Percentiles rank a stretch among this genome's conserved stretches.
These are phyloP conservation scores for Chionodraco myersi DNA, from an alignment of 2,113 vertebrate genomes.

Conservation along the genomic window DNA sequence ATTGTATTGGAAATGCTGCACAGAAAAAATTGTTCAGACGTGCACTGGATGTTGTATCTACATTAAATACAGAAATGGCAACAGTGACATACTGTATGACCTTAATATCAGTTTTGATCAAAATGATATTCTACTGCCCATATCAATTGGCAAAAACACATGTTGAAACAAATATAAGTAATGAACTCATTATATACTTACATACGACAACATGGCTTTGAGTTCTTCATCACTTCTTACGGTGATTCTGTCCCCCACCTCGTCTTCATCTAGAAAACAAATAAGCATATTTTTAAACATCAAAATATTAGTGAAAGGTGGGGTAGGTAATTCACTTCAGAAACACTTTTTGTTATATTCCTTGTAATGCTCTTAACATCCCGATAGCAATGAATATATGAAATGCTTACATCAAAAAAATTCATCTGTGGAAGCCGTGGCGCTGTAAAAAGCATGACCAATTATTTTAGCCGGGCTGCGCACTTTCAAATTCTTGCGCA, in stretches of 20 bases:
- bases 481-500: no score
- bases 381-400: no score
- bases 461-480: no score
- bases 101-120: conserved; percentile 1
- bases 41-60: background rate
- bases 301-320: no score
- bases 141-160: background rate
- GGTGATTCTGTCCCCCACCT: conserved; percentile 98
- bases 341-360: no score
- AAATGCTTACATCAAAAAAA: no score
- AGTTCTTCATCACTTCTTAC: conserved; percentile 98
- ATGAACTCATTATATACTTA: conserved; percentile 80
- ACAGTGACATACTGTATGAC: background rate
- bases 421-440: no score
- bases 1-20: no score
- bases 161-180: background rate
- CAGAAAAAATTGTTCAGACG: background rate
- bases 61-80: background rate
- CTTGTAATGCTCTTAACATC: no score
- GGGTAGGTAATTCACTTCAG: no score
- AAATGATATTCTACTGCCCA: background rate
- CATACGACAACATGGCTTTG: conserved; percentile 98
- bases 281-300: background rate
- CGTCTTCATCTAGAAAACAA: conserved; percentile 92
- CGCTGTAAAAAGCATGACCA: no score